Evolutionary conservation across 92 coral and sea anemone species (phyloP), one percentile per base, ranked within the genome.

Genomic region (Umimayanthus chanpuru): DNA sequence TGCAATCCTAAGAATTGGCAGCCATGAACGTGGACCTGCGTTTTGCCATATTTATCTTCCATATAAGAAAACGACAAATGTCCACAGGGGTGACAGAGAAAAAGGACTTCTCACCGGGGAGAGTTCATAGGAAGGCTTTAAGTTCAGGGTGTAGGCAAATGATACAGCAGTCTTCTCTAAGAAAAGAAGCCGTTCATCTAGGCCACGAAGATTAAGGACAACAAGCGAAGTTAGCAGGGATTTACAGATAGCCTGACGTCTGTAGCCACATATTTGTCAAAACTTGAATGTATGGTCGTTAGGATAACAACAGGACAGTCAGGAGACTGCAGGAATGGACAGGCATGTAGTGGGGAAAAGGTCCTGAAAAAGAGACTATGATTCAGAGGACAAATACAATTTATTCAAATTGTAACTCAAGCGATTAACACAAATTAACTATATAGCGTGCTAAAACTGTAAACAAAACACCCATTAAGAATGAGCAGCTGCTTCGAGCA

Each of bases 111-210:
- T 58, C 18, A 20, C 67, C 20, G 3, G 67, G 67, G 23, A 9
- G 15, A 15, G 20, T 20, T 58, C 18, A 58, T 9, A 58, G 23
- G 23, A 58, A 58, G 16, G 67, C 23, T 58, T 58, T 21, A 61
- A 61, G 23, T 61, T 91, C 81, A 61, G 0, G n/a, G 18, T 21
- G 9, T 15, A 61, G n/a, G 88, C 90, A 9, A 80, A n/a, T 21
- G 88, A 87, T 2, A 56, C 65, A 47, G 85, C 72, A 30, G 67
- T 25, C 53, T 75, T 29, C 29, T 80, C 89, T 7, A 91, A 65
- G 28, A 79, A 56, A 44, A 70, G 30, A 49, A 88, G 88, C 38
- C 88, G 89, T 50, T 38, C 43, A 55, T 91, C 91, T 30, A 88
- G 83, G 47, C 29, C 56, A 11, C 89, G 71, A 15, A 91, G 44